These are phyloP conservation scores for Oxyura jamaicensis DNA, from an alignment of 2,113 vertebrate species.

Conservation along the genomic window DNA sequence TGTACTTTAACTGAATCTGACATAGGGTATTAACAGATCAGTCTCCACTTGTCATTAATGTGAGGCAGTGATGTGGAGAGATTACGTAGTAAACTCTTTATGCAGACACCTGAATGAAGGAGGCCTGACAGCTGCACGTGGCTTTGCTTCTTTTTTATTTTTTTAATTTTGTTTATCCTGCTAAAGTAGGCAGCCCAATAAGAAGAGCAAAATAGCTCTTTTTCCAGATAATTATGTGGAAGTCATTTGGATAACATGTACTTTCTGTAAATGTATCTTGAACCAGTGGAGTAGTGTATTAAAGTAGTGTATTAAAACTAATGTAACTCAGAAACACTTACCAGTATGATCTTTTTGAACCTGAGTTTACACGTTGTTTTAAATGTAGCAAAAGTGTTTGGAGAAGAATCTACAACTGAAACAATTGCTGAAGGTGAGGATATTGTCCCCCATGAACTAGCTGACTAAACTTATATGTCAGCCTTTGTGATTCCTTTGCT, in stretches of 20 bases:
- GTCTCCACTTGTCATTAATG: not conserved
- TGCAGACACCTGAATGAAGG: not conserved
- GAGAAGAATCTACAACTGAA: not conserved
- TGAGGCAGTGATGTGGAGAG: not conserved
- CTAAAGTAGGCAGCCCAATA: not conserved
- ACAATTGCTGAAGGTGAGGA: not conserved
- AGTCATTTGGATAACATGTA: not conserved
- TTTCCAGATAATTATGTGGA: not conserved
- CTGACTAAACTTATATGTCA: not conserved
- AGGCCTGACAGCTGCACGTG: not conserved
- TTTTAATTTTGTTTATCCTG: not conserved
- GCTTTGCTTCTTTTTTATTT: not conserved
- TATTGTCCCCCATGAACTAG: not conserved
- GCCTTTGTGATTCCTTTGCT: not conserved
- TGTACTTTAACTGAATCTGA: not conserved
- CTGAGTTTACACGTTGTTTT: not conserved
- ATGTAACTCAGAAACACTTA: not conserved
- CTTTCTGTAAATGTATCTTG: not conserved
- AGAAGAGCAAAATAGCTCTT: not conserved
- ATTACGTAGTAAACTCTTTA: not conserved
- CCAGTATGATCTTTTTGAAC: not conserved
- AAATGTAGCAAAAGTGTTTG: not conserved
- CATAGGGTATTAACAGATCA: too few relatives aligned
- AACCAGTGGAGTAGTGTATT: not conserved
- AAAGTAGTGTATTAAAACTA: not conserved